Base-by-base conservation (phyloP, 2,113 vertebrate genomes). In the Oryzias javanicus region DNA sequence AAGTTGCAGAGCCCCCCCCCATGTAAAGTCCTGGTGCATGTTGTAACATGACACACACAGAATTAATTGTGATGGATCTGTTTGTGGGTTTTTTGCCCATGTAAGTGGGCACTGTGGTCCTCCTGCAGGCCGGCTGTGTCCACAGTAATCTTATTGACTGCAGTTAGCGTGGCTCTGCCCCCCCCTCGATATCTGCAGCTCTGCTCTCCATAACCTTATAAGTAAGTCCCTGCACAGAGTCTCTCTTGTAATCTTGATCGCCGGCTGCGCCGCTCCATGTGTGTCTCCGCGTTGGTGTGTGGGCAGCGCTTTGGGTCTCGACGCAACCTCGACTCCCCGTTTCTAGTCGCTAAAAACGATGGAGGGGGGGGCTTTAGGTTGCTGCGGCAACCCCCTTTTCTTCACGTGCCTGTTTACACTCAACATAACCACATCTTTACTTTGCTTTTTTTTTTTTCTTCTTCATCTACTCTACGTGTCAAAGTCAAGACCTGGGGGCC, bases 121-220 rank as follows among this genome's bases (percentile, higher is more conserved):
- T 46, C 63, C 56, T 47, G 17, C 40, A 4, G 42, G 67, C 64
- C 17, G 62, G 2, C 79, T 82, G 68, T 70, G 79, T 80, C 80
- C 79, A 77, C 69, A 60, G 74, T 88, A 83, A 88, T 88, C 86
- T 72, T 70, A 77, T 87, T 87, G 83, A 85, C 76, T 85, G 69
- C 76, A 64, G 85, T 81, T 74, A 82, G 84, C 42, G 74, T 45
- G 70, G 76, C 77, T 67, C 79, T 78, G 79, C 29, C 70, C 80
- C 77, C 82, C 80, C 77, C 82, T 73, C n/a, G 76, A 78, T 76
- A 85, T 84, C 81, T 78, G 48, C 80, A 74, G 80, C 73, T 68
- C 74, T 80, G 83, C 84, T 86, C 84, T 78, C 81, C 81, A 82
- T 89, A 88, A 88, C 88, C 88, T 88, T 88, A 89, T 87, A 88